A percentile compares a stretch with the other conserved stretches of the same genome.
Conservation (phyloP, 2,113 vertebrate genomes). For the Crotophaga sulcirostris region DNA sequence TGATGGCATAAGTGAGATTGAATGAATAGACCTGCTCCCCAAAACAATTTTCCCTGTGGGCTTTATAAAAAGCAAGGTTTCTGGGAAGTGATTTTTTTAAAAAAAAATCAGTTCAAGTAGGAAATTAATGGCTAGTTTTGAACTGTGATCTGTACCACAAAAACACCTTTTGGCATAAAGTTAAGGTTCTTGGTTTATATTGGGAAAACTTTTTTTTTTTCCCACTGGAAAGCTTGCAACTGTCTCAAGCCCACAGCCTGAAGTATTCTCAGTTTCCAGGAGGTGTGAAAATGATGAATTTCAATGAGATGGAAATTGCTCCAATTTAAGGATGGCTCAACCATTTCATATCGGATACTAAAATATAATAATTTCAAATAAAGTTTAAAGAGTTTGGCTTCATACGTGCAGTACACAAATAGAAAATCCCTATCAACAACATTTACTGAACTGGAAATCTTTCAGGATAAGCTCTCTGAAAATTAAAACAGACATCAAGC, state of each 20-base stretch:
- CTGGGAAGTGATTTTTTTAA: not conserved
- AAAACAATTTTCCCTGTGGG: not conserved
- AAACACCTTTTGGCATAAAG: not conserved
- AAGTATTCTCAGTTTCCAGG: not conserved
- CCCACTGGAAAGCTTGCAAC: not conserved
- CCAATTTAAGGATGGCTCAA: not conserved
- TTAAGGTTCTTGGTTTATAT: not conserved
- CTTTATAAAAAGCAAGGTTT: not conserved
- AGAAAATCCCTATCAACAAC: not conserved
- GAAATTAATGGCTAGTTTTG: not conserved
- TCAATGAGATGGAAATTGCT: conserved; percentile 1
- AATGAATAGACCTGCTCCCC: not conserved
- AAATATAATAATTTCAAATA: not conserved
- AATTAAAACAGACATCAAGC: conserved; percentile 7
- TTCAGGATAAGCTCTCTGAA: conserved; percentile 1
- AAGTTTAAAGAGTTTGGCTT: not conserved
- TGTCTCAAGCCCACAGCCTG: not conserved
- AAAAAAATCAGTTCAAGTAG: not conserved
- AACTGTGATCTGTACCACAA: not conserved
- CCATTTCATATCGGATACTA: not conserved
- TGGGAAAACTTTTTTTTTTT: not conserved
- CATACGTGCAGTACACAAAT: not conserved
- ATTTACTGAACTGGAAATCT: not conserved
- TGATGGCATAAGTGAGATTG: not conserved
- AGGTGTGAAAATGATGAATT: not conserved